These are phyloP conservation scores for Pheosia gnoma DNA, from an alignment of 2,888 invertebrate genomes.

Conservation along the genomic window DNA sequence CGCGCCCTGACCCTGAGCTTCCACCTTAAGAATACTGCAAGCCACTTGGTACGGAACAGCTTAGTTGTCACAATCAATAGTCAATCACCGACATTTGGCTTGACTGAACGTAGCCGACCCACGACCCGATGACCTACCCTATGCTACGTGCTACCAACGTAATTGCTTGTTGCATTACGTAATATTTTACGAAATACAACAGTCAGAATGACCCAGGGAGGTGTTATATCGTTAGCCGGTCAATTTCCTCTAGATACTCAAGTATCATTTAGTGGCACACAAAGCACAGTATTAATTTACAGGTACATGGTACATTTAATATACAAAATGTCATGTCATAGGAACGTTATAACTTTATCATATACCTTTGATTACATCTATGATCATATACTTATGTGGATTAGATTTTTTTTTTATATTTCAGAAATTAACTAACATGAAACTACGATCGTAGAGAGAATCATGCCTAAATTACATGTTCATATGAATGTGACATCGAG, in stretches of 20 bases:
- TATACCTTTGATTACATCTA: too few species aligned
- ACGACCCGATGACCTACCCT: background rate
- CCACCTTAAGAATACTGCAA: too few species aligned
- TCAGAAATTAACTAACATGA: too few species aligned
- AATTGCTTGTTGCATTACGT: background rate
- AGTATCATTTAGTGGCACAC: background rate
- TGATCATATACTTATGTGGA: too few species aligned
- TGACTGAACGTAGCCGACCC: background rate
- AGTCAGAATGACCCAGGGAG: background rate
- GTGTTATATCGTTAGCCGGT: background rate
- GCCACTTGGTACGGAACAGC: background rate
- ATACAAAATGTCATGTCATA: too few species aligned
- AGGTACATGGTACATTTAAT: background rate
- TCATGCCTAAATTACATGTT: too few species aligned
- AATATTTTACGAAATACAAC: background rate
- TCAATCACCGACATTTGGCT: background rate
- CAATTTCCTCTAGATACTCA: background rate
- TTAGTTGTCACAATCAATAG: background rate
- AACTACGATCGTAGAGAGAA: too few species aligned
- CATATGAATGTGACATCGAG: too few species aligned
- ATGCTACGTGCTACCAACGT: conserved; percentile 2
- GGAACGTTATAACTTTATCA: too few species aligned
- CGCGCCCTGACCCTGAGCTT: too few species aligned
- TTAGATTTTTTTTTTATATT: too few species aligned
- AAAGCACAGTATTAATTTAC: background rate